phyloP scores from a whole-genome alignment of 1,140 invertebrate genomes.

The Halictus rubicundus region DNA sequence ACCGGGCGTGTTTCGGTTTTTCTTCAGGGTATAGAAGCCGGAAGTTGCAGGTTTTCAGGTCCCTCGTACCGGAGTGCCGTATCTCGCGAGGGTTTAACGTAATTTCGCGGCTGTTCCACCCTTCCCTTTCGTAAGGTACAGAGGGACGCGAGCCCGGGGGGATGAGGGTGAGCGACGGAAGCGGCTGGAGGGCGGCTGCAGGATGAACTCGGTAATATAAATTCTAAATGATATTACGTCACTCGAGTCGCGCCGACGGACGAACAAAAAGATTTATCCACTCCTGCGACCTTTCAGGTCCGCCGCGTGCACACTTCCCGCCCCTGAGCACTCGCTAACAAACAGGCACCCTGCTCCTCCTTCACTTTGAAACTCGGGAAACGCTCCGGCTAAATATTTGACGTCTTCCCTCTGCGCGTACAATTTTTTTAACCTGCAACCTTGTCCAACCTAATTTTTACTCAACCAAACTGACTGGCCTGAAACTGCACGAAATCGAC shows the following conservation, averaged over 20 bases:
- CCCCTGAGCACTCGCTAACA: no score
- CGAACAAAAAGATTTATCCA: constrained; percentile 34
- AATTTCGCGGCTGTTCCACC: not conserved
- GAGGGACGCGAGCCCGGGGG: not conserved
- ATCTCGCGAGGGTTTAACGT: constrained; percentile 12
- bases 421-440: no score
- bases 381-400: not conserved
- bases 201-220: constrained; percentile 54
- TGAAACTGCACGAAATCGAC: no score
- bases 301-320: not conserved
- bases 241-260: constrained; percentile 32
- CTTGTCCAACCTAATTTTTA: no score
- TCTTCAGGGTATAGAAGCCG: not conserved
- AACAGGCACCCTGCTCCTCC: not conserved
- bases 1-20: not conserved
- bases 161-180: not conserved
- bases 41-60: not conserved
- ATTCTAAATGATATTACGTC: constrained; percentile 64
- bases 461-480: no score
- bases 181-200: not conserved
- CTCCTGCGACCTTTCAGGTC: constrained; percentile 8
- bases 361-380: not conserved
- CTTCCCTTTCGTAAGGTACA: not conserved
- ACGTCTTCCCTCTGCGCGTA: no score
- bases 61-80: not conserved